phyloP scores from a whole-genome alignment of 2,888 invertebrate species.

The Argyra leucocephala region DNA sequence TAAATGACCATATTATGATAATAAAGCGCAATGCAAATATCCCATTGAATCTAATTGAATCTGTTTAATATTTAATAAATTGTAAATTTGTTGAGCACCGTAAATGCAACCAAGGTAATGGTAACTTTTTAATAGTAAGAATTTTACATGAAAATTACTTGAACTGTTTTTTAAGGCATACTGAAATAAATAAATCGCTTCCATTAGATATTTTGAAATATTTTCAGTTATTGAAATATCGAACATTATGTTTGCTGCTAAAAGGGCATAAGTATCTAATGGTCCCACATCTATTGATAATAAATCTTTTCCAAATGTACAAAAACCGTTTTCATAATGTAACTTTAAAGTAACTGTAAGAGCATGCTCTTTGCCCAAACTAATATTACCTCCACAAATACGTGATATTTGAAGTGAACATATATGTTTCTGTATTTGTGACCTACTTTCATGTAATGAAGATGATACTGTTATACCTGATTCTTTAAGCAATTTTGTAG shows the following conservation, averaged over 20 bases:
- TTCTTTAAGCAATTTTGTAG: conserved; percentile 52
- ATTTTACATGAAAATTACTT: conserved; percentile 80
- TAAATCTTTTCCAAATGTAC: conserved; percentile 49
- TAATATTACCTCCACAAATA: conserved; percentile 58
- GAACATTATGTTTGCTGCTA: conserved; percentile 51
- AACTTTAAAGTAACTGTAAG: conserved; percentile 50
- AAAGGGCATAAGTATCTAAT: conserved; percentile 68
- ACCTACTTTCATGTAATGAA: conserved; percentile 53
- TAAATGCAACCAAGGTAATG: conserved; percentile 62
- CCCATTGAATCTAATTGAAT: conserved; percentile 87
- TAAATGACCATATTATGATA: conserved; percentile 64
- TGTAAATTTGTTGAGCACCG: conserved; percentile 65
- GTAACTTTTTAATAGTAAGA: conserved; percentile 73
- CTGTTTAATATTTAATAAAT: conserved; percentile 80
- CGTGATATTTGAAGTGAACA: conserved; percentile 67
- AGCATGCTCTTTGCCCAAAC: conserved; percentile 47
- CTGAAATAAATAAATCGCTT: conserved; percentile 62
- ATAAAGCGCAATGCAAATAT: conserved; percentile 66
- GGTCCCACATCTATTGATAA: conserved; percentile 62
- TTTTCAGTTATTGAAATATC: conserved; percentile 48
- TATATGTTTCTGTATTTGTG: conserved; percentile 74
- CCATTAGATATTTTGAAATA: conserved; percentile 50
- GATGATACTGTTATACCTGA: conserved; percentile 56
- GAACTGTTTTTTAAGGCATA: conserved; percentile 66
- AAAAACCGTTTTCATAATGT: conserved; percentile 56